Base-by-base conservation (phyloP, 2,888 invertebrate species). In the Nysson spinosus region DNA sequence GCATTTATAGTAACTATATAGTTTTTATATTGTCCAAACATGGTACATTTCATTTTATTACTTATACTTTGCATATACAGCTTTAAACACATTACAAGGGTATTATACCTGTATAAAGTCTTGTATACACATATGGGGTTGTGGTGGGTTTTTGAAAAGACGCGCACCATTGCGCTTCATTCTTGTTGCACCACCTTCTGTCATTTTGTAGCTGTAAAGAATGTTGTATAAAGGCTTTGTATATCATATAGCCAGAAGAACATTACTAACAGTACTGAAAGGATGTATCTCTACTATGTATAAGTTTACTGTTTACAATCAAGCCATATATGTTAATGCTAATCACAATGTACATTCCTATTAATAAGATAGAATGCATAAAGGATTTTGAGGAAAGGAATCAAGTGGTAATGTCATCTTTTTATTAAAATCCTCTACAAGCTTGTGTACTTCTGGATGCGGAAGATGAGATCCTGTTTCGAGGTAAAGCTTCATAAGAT, bases 121-220 rank as follows among this genome's bases (percentile, higher is more conserved):
- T 72, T 84, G 83, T 68, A 88, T 87, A 85, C 93, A 93, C 93
- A 93, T 93, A 86, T 93, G 93, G 7, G 93, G 93, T 72, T 93
- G 93, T 1, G 93, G 93, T 43, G 93, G 93, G 85, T 93, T 93
- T 84, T 92, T 93, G 74, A 93, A 93, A 78, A 91, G 90, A 51
- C 92, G 90, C 83, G 83, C 72, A 26, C 80, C 81, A 55, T 83
- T 83, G 39, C 84, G 84, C 72, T 83, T 85, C 51, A 79, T 79
- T 69, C 78, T 84, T 2, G 76, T 77, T 4, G 70, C 66, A 14
- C 72, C 60, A 44, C 80, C 80, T 49, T 86, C 86, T 17, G 80
- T 83, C 86, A 86, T 86, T 57, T 78, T 78, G 67, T 37, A 55
- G 52, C 76, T 83, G 61, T 26, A 70, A 76, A 61, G 35, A 64